phyloP scores from a whole-genome alignment of 1,140 invertebrate genomes.

The Euglossa dilemma region DNA sequence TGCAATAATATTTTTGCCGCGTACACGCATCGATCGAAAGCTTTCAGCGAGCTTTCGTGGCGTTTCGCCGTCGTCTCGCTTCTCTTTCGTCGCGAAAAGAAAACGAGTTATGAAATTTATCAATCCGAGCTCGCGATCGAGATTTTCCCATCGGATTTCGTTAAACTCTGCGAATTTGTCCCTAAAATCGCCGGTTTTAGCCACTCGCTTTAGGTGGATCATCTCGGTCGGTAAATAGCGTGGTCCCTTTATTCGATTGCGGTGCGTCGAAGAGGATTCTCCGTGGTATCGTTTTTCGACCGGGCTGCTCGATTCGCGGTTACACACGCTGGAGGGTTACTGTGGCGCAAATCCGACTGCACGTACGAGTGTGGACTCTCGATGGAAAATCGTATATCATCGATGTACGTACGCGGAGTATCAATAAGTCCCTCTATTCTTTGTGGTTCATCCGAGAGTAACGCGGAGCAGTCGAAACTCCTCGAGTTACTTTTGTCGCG shows the following conservation, averaged over 20 bases:
- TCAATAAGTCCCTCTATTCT: conserved; percentile 37
- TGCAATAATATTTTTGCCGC: too few species aligned
- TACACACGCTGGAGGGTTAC: not conserved
- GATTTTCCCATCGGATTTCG: too few species aligned
- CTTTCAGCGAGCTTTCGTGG: too few species aligned
- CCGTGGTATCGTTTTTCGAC: not conserved
- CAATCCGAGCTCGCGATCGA: too few species aligned
- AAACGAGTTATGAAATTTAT: too few species aligned
- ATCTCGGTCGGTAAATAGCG: not conserved
- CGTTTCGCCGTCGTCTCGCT: too few species aligned
- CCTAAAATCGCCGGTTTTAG: not conserved
- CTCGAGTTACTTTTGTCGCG: conserved; percentile 7
- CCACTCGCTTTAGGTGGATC: not conserved
- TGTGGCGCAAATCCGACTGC: conserved; percentile 2
- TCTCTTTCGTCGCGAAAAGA: too few species aligned
- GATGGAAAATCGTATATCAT: conserved; percentile 33
- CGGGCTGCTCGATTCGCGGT: not conserved
- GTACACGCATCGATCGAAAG: too few species aligned
- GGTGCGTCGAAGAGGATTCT: not conserved
- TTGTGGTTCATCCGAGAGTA: conserved; percentile 5
- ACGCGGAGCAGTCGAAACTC: conserved; percentile 6
- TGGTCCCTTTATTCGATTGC: not conserved
- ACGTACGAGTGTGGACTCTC: not conserved
- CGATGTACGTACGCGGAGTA: not conserved
- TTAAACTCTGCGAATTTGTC: too few species aligned